Percentiles rank a stretch among this genome's conserved stretches.
phyloP scores from a whole-genome alignment of 2,888 invertebrate genomes.

The Melinaea marsaeus region DNA sequence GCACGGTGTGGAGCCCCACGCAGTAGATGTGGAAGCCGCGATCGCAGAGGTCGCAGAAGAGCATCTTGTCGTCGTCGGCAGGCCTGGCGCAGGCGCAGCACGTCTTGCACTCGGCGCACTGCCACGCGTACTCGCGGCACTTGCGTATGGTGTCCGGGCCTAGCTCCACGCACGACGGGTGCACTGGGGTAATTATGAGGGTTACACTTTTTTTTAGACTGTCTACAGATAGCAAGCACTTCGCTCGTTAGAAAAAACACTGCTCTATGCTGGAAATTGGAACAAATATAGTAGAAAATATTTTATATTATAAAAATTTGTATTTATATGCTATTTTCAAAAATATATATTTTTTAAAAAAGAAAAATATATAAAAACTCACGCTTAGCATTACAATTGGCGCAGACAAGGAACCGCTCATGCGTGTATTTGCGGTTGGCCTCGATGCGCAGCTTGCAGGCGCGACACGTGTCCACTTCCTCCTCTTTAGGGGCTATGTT shows the following conservation, averaged over 20 bases:
- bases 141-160: slow-evolving; percentile 88
- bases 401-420: slow-evolving; percentile 79
- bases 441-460: slow-evolving; percentile 76
- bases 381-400: slow-evolving; percentile 78
- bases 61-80: slow-evolving; percentile 92
- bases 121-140: slow-evolving; percentile 93
- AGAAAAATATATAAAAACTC: slow-evolving; percentile 36
- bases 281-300: too few species aligned
- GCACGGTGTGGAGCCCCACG: slow-evolving; percentile 87
- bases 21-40: slow-evolving; percentile 96
- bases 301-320: too few species aligned
- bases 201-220: not conserved
- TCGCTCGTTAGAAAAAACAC: too few species aligned
- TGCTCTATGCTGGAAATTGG: too few species aligned
- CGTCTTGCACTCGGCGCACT: slow-evolving; percentile 94
- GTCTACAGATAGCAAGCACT: too few species aligned
- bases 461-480: slow-evolving; percentile 75
- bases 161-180: slow-evolving; percentile 93
- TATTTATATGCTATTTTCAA: too few species aligned
- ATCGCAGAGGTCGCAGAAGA: slow-evolving; percentile 96
- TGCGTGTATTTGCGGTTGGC: slow-evolving; percentile 78
- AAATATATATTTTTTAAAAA: too few species aligned
- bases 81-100: slow-evolving; percentile 91
- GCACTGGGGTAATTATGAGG: slow-evolving; percentile 71
- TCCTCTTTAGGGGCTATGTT: slow-evolving; percentile 35